phyloP scores from a whole-genome alignment of 2,113 vertebrate species.

The Tragelaphus imberbis region DNA sequence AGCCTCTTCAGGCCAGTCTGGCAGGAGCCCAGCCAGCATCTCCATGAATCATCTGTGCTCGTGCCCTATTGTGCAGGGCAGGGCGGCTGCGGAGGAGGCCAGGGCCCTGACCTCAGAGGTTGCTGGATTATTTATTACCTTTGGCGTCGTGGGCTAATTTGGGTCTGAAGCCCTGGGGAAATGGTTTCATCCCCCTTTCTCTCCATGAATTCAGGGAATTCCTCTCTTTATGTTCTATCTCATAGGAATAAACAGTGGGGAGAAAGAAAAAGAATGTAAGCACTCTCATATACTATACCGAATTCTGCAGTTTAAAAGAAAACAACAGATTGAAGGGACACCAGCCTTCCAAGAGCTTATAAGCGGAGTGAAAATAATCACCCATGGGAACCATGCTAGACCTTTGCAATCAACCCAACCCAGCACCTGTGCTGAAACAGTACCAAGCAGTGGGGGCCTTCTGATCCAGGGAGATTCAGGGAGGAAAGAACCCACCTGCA shows the following conservation, averaged over 20 bases:
- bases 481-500: not conserved
- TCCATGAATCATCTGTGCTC: conserved; percentile 56
- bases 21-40: not conserved
- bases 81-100: not conserved
- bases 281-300: not conserved
- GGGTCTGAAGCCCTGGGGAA: conserved; percentile 44
- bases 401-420: not conserved
- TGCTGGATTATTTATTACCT: conserved; percentile 61
- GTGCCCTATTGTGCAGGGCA: conserved; percentile 50
- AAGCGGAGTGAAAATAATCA: not conserved
- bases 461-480: not conserved
- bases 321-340: not conserved
- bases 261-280: not conserved
- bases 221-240: not conserved
- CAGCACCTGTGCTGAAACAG: not conserved
- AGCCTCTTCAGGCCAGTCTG: not conserved
- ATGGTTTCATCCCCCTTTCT: not conserved
- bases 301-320: not conserved
- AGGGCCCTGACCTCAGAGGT: conserved; percentile 41
- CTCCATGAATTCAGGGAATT: not conserved
- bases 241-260: not conserved
- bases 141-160: conserved; percentile 36
- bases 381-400: not conserved
- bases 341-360: not conserved
- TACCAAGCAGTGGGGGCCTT: not conserved